A percentile compares a stretch with the other conserved stretches of the same genome.
These are phyloP conservation scores for Meandrusa payeni DNA, from an alignment of 2,888 invertebrate species.

Conservation along the genomic window DNA sequence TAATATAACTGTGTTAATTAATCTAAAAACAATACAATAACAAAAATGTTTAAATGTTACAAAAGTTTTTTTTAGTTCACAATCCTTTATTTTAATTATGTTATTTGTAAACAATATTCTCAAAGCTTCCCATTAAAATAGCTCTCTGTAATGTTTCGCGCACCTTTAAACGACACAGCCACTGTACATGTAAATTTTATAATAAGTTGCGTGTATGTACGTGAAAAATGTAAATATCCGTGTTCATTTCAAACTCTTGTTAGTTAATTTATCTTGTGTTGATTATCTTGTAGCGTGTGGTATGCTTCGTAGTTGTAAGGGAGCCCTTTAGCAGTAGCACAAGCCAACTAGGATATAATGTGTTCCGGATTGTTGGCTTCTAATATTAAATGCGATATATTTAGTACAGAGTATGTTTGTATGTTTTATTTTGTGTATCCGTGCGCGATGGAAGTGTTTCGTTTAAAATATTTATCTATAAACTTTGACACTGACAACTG, in stretches of 20 bases:
- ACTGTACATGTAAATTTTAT: not conserved
- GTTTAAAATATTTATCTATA: too few relatives aligned
- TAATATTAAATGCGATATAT: constrained; percentile 6
- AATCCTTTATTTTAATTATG: too few relatives aligned
- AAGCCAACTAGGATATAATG: constrained; percentile 22
- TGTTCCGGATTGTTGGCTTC: constrained; percentile 20
- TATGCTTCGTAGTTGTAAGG: constrained; percentile 44
- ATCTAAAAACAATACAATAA: too few relatives aligned
- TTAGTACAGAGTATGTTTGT: not conserved
- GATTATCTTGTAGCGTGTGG: constrained; percentile 40
- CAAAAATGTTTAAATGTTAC: not conserved
- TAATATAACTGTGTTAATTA: too few relatives aligned
- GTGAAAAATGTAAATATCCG: constrained; percentile 56
- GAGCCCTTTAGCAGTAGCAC: constrained; percentile 37
- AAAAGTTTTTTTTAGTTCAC: not conserved
- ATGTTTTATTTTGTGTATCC: constrained; percentile 2
- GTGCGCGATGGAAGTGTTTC: not conserved
- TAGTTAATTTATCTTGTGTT: constrained; percentile 65
- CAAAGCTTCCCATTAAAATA: not conserved
- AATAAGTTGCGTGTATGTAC: constrained; percentile 4
- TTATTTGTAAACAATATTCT: too few relatives aligned
- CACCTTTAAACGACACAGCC: not conserved
- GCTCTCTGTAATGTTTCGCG: constrained; percentile 11
- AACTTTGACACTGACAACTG: too few relatives aligned
- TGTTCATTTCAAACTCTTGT: constrained; percentile 38